These are phyloP conservation scores for Microchrysa polita DNA, from an alignment of 2,888 invertebrate species.

Conservation along the genomic window DNA sequence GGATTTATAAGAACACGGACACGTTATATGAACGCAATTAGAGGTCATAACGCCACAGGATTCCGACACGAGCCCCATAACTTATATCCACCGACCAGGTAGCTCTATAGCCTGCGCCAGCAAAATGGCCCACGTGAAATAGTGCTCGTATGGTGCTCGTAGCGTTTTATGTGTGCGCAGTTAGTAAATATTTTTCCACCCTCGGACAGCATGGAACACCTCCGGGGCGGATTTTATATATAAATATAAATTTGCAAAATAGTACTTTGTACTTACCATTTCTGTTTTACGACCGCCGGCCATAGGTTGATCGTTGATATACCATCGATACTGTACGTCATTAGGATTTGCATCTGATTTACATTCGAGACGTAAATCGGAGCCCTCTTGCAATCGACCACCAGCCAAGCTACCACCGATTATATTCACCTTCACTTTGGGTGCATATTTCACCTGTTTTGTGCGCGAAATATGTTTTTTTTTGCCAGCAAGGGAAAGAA, in stretches of 20 bases:
- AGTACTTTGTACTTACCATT: constrained; percentile 71
- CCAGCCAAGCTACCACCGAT: constrained; percentile 68
- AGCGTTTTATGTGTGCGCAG: not conserved
- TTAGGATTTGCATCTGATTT: constrained; percentile 90
- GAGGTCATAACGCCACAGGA: not conserved
- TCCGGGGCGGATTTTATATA: too few relatives aligned
- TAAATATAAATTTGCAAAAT: too few relatives aligned
- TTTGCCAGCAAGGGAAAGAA: too few relatives aligned
- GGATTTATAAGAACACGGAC: constrained; percentile 1
- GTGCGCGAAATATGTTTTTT: too few relatives aligned
- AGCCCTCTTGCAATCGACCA: constrained; percentile 80
- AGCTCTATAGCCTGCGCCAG: too few relatives aligned
- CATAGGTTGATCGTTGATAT: constrained; percentile 82
- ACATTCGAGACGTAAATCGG: constrained; percentile 83
- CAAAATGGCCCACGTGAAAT: not conserved
- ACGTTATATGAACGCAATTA: constrained; percentile 29
- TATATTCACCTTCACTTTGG: constrained; percentile 82
- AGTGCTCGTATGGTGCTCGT: not conserved
- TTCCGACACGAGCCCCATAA: not conserved
- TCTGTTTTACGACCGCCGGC: constrained; percentile 83
- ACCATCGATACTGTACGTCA: constrained; percentile 87
- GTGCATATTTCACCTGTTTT: constrained; percentile 86
- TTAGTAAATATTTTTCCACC: not conserved
- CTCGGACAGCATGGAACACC: too few relatives aligned
- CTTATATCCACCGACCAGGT: not conserved